Evolutionary conservation across 2,888 invertebrate species (phyloP), one percentile per base, ranked within the genome.

Genomic region (Parelbella ahira): DNA sequence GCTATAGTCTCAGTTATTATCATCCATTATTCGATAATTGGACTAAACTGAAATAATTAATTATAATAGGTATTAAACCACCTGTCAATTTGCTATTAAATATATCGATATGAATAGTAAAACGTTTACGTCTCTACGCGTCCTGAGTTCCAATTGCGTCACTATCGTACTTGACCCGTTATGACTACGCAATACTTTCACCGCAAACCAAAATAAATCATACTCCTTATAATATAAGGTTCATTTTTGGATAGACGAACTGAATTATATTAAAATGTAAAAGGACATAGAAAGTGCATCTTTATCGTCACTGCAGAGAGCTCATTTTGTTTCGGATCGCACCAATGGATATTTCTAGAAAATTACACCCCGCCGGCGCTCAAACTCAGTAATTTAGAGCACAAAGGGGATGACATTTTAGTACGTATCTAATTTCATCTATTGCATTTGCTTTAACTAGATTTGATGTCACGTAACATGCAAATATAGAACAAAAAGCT

Each of bases 111-210:
- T n/a, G n/a, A n/a, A n/a, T n/a, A n/a, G n/a, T n/a, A 24, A 32
- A 6, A 5, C 12, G 11, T 18, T 18, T 34, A 30, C 58, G 56
- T 49, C 56, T 34, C 56, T 59, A 51, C 3, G 41, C 43, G 52
- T 63, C 63, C 61, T 63, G 58, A 42, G 52, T 53, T 51, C 50
- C 48, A 51, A 46, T 57, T 60, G 45, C 61, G 61, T 63, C 63
- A 63, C 51, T 36, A 58, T 45, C 54, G 59, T 60, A 54, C 60
- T 61, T 60, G 61, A 61, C 59, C 63, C 42, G 37, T 53, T 54
- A 48, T 52, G 56, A 48, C 52, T 58, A 48, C 47, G 45, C 42
- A 45, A 30, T 11, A 45, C 41, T 38, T 47, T 43, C 32, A 21
- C 20, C 11, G 28, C 32, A 11, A 4, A 3, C 8, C 13, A 57